Evolutionary conservation across 2,888 invertebrate genomes (phyloP).

Genomic region (Cataglyphis albicans): DNA sequence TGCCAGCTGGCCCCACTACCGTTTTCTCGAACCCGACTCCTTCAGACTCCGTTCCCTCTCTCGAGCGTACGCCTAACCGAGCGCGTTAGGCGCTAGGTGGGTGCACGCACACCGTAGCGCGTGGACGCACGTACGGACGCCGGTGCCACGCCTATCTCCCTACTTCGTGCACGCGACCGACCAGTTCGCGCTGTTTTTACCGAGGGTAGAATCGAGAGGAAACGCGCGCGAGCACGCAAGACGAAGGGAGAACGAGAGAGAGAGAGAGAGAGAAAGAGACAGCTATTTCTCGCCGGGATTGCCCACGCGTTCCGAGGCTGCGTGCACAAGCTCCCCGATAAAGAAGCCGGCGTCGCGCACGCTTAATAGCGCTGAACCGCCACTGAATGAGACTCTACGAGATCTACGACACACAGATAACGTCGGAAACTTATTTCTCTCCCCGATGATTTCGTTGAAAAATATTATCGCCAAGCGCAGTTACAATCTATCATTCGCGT

Average conservation of each 20-base stretch:
- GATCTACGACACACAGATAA: background rate
- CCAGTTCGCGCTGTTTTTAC: slow-evolving; percentile 77
- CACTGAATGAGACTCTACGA: background rate
- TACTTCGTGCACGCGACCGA: slow-evolving; percentile 72
- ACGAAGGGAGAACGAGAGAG: slow-evolving; percentile 12
- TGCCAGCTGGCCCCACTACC: slow-evolving; percentile 70
- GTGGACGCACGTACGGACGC: slow-evolving; percentile 73
- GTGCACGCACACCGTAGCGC: slow-evolving; percentile 77
- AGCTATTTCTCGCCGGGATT: slow-evolving; percentile 58
- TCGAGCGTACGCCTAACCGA: slow-evolving; percentile 67
- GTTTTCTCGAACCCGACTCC: background rate
- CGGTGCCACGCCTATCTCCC: slow-evolving; percentile 82
- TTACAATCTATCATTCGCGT: background rate
- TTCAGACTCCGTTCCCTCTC: slow-evolving; percentile 66
- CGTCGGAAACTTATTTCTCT: background rate
- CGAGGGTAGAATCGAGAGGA: slow-evolving; percentile 47
- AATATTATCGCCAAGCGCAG: background rate
- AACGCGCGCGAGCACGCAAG: slow-evolving; percentile 22
- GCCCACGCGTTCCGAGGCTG: slow-evolving; percentile 73
- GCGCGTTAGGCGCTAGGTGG: slow-evolving; percentile 80
- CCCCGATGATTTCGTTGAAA: background rate
- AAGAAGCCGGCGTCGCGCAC: slow-evolving; percentile 30
- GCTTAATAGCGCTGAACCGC: slow-evolving; percentile 5
- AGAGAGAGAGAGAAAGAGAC: too few relatives aligned
- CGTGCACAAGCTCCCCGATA: slow-evolving; percentile 62